Evolutionary conservation across 2,797 vertebrate genomes (phyloP).

Genomic region (Moxostoma hubbsi): DNA sequence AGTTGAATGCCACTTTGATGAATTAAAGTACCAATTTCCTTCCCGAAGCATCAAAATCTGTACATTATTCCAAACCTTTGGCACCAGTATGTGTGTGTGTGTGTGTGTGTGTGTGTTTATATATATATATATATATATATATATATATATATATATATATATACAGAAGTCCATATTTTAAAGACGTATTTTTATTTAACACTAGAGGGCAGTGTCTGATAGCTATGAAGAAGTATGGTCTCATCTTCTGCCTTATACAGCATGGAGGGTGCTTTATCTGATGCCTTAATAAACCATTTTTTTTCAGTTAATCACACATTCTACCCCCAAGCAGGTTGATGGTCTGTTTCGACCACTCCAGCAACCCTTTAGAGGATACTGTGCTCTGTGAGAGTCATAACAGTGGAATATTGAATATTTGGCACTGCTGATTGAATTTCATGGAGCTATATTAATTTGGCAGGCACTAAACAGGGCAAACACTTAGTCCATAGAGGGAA

Average conservation of each 20-base stretch:
- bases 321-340: not conserved
- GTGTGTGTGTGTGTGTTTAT: no score
- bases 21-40: no score
- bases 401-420: constrained; percentile 35
- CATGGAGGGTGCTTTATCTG: not conserved
- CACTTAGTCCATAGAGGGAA: constrained; percentile 19
- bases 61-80: no score
- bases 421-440: constrained; percentile 34
- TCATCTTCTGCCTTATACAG: not conserved
- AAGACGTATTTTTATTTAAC: constrained; percentile 50
- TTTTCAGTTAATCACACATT: not conserved
- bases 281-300: not conserved
- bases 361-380: not conserved
- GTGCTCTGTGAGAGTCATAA: constrained; percentile 13
- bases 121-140: no score
- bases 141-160: accelerated
- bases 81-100: no score
- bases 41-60: no score
- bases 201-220: constrained; percentile 67
- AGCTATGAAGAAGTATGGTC: constrained; percentile 15
- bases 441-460: constrained; percentile 35
- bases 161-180: not conserved
- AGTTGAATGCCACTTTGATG: no score
- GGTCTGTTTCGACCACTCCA: constrained; percentile 4
- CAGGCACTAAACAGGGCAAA: constrained; percentile 34